These are phyloP conservation scores for Cephus cinctus DNA, from an alignment of 1,140 invertebrate genomes.

Conservation along the genomic window DNA sequence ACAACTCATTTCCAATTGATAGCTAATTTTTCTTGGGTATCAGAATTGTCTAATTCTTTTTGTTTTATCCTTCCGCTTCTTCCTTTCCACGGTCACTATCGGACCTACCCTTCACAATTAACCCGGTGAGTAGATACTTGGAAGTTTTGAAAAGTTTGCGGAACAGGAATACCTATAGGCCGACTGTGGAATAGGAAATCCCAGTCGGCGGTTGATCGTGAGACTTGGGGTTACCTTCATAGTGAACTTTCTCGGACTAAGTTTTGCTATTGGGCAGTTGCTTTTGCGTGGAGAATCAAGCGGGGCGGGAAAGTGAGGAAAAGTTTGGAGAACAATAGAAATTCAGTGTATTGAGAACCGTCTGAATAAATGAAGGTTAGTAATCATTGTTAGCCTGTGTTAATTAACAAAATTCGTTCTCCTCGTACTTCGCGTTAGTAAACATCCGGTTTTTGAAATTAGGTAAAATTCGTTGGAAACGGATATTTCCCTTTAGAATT, in stretches of 20 bases:
- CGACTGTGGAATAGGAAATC: neutral
- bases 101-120: neutral
- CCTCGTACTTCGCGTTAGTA: too few species aligned
- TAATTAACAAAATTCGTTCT: too few species aligned
- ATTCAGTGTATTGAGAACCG: neutral
- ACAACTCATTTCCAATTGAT: neutral
- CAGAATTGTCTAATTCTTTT: too few species aligned
- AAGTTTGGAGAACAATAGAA: too few species aligned
- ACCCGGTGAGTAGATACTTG: too few species aligned
- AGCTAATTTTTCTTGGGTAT: neutral
- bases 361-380: neutral
- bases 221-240: neutral
- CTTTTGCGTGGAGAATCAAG: neutral
- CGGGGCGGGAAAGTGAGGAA: neutral
- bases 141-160: too few species aligned
- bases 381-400: too few species aligned
- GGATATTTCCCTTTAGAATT: too few species aligned
- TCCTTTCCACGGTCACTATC: neutral
- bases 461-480: too few species aligned
- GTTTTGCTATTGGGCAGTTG: neutral
- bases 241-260: neutral
- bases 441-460: too few species aligned
- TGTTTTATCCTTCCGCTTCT: neutral
- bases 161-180: neutral
- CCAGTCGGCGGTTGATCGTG: neutral